Percentiles rank a stretch among this genome's conserved stretches.
These are phyloP conservation scores for Pachypeltis micranthus DNA, from an alignment of 1,140 invertebrate species.

Conservation along the genomic window DNA sequence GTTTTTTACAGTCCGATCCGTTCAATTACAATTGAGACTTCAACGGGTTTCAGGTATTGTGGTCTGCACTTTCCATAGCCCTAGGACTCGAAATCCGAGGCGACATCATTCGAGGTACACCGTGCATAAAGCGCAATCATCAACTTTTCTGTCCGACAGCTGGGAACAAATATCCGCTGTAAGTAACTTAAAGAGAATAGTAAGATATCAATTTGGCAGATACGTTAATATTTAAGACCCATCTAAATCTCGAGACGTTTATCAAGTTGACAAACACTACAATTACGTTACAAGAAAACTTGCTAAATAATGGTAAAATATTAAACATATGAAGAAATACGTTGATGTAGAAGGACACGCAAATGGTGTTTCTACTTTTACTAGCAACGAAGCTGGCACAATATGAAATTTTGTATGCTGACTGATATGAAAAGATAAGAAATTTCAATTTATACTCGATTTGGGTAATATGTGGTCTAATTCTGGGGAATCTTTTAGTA, in stretches of 20 bases:
- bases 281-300: background rate
- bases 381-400: no score
- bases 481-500: no score
- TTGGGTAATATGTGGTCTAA: no score
- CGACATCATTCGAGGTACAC: slow-evolving; percentile 70
- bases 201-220: no score
- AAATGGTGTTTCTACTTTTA: slow-evolving; percentile 18
- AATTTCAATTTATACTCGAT: no score
- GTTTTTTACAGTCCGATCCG: no score
- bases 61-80: slow-evolving; percentile 75
- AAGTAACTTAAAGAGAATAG: slow-evolving; percentile 38
- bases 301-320: background rate
- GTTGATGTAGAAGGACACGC: background rate
- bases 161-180: slow-evolving; percentile 80
- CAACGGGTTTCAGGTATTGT: slow-evolving; percentile 67
- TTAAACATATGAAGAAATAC: background rate
- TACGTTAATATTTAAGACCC: background rate
- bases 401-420: no score
- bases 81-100: slow-evolving; percentile 71
- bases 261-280: no score
- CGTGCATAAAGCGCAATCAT: slow-evolving; percentile 76
- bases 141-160: slow-evolving; percentile 83
- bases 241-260: no score
- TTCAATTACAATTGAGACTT: no score
- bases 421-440: no score